Percentiles rank a stretch among this genome's conserved stretches.
phyloP scores from a whole-genome alignment of 1,140 invertebrate species.

The Rhynchophorus ferrugineus region DNA sequence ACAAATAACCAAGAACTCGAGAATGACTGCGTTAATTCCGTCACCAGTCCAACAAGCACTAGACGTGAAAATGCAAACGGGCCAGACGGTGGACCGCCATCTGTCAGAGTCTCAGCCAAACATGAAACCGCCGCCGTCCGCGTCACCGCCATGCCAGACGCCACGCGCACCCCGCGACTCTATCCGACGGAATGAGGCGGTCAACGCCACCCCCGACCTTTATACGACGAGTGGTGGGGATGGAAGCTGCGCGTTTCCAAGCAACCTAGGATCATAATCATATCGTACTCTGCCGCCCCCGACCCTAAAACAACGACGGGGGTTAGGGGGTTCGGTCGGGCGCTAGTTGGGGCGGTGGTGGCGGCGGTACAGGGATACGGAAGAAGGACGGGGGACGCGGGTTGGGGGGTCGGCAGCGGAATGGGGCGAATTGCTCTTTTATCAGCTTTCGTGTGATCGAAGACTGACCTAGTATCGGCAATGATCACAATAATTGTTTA shows the following conservation, averaged over 20 bases:
- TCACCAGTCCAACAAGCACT: background rate
- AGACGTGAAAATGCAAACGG: background rate
- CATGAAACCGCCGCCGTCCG: background rate
- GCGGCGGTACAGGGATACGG: conserved; percentile 1
- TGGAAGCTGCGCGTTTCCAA: conserved; percentile 37
- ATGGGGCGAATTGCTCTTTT: conserved; percentile 32
- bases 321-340: background rate
- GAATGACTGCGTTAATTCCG: background rate
- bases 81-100: background rate
- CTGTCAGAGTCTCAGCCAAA: background rate
- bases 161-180: conserved; percentile 17
- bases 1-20: background rate
- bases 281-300: conserved; percentile 34
- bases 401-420: conserved; percentile 30
- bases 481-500: conserved; percentile 13
- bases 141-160: too few species aligned
- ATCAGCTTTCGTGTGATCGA: conserved; percentile 30
- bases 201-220: conserved; percentile 29
- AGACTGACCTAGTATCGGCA: conserved; percentile 32
- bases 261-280: conserved; percentile 39
- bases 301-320: conserved; percentile 18
- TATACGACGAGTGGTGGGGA: conserved; percentile 33
- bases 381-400: conserved; percentile 18
- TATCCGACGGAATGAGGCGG: conserved; percentile 28
- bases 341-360: conserved; percentile 24